Evolutionary conservation across 2,113 vertebrate genomes (phyloP).

Genomic region (Xenus cinereus): DNA sequence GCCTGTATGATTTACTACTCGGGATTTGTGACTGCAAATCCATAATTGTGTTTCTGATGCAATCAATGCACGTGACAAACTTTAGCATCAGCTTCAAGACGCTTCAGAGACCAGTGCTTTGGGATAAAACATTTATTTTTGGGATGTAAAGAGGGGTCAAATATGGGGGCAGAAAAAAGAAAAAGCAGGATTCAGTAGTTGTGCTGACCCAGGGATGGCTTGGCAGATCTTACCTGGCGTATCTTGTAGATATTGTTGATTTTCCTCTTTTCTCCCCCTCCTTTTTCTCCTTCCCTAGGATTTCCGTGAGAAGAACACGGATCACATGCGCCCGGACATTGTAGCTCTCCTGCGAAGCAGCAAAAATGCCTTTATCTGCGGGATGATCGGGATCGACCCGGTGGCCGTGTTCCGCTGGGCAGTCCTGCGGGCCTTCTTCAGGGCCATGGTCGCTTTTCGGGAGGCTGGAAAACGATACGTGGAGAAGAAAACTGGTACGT

Average conservation of each 20-base stretch:
- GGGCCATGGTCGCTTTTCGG: conserved; percentile 89
- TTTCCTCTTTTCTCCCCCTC: background rate
- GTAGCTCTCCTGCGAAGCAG: conserved; percentile 95
- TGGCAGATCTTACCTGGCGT: fast-evolving
- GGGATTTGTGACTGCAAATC: background rate
- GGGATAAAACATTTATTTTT: background rate
- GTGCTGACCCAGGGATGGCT: background rate
- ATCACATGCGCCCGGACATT: conserved; percentile 97
- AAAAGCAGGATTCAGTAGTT: background rate
- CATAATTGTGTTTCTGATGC: background rate
- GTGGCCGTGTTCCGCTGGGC: conserved; percentile 97
- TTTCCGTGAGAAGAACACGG: conserved; percentile 98
- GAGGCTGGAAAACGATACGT: conserved; percentile 87
- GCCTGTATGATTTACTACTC: background rate
- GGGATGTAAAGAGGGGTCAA: background rate
- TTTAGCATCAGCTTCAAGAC: background rate
- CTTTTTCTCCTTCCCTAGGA: conserved; percentile 75
- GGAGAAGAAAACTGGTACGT: conserved; percentile 88
- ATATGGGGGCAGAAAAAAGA: background rate
- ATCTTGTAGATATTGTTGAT: background rate
- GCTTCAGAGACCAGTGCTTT: background rate
- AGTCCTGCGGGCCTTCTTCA: conserved; percentile 91
- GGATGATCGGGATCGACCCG: conserved; percentile 93
- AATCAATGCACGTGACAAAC: fast-evolving
- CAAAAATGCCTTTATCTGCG: conserved; percentile 90